Percentiles rank a stretch among this genome's conserved stretches.
Evolutionary conservation across 2,113 vertebrate genomes (phyloP).

Genomic region (Ornithorhynchus anatinus): DNA sequence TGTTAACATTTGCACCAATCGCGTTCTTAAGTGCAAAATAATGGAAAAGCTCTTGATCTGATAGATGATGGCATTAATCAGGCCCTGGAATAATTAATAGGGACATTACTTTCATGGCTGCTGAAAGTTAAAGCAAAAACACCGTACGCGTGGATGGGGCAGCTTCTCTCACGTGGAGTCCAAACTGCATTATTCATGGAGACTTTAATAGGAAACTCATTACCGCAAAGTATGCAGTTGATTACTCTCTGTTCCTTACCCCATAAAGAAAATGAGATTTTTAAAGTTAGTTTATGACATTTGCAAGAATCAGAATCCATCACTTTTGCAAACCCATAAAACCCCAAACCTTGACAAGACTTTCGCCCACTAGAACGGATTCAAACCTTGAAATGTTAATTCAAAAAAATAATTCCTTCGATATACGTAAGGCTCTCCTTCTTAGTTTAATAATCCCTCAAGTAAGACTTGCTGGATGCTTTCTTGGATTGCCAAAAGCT

Average conservation of each 20-base stretch:
- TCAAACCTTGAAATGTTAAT: not conserved
- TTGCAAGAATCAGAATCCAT: not conserved
- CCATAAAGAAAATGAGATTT: not conserved
- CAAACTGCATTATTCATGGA: constrained; percentile 7
- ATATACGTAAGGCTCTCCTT: not conserved
- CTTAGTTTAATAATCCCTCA: not conserved
- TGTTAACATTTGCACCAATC: not conserved
- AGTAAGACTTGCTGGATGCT: not conserved
- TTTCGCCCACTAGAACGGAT: not conserved
- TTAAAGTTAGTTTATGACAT: not conserved
- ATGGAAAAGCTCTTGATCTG: not conserved
- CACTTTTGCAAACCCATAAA: not conserved
- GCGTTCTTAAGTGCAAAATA: constrained; percentile 2
- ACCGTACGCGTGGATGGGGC: not conserved
- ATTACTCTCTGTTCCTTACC: not conserved
- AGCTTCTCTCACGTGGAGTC: not conserved
- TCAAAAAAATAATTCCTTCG: not conserved
- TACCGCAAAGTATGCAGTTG: not conserved
- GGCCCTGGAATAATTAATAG: constrained; percentile 1
- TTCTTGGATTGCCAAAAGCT: not conserved
- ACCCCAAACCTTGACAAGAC: not conserved
- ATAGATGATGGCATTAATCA: constrained; percentile 2
- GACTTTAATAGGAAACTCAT: not conserved
- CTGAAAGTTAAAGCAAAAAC: constrained; percentile 16
- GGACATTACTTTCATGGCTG: not conserved